phyloP scores from a whole-genome alignment of 2,113 vertebrate genomes.

The Prionailurus bengalensis region DNA sequence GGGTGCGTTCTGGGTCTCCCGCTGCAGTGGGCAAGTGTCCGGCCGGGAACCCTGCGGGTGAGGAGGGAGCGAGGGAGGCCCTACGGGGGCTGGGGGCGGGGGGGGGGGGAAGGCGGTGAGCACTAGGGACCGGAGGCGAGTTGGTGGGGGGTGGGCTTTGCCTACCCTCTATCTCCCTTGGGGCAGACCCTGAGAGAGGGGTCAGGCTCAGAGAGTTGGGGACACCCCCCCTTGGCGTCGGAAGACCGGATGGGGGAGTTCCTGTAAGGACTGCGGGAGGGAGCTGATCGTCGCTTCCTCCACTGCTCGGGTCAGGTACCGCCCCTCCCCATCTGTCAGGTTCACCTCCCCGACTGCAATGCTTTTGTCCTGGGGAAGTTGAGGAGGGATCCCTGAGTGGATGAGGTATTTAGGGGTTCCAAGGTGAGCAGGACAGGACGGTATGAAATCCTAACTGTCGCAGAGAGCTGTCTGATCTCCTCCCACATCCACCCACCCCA shows the following conservation, averaged over 20 bases:
- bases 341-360: background rate
- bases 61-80: background rate
- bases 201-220: background rate
- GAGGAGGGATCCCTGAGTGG: background rate
- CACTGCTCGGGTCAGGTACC: background rate
- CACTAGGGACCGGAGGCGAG: background rate
- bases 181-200: background rate
- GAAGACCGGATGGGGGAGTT: conserved; percentile 44
- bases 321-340: background rate
- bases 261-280: background rate
- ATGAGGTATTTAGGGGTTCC: background rate
- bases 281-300: background rate
- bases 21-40: background rate
- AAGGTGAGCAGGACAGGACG: background rate
- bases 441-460: background rate
- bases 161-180: background rate
- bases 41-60: background rate
- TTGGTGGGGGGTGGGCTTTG: background rate
- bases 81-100: background rate
- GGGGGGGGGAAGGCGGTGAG: background rate
- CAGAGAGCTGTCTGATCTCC: background rate
- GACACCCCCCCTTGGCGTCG: background rate
- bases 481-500: background rate
- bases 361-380: conserved; percentile 51
- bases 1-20: background rate